A percentile compares a stretch with the other conserved stretches of the same genome.
phyloP scores from a whole-genome alignment of 2,797 vertebrate genomes.

The Cryptoblepharus egeriae region DNA sequence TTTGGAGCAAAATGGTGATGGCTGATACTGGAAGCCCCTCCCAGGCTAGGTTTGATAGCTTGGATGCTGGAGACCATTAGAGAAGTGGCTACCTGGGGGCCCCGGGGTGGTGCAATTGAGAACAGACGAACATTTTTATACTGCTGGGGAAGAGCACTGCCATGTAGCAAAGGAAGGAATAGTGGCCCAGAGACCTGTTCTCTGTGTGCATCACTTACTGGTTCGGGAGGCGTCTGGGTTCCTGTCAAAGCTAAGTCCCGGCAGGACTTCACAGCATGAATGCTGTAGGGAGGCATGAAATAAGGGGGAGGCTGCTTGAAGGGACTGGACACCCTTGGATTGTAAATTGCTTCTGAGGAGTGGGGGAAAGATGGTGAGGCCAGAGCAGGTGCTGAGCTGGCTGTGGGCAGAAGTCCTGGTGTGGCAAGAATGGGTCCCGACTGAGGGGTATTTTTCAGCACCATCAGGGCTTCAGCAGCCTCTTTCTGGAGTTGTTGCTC shows the following conservation, averaged over 20 bases:
- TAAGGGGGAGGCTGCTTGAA: not conserved
- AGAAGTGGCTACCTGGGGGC: not conserved
- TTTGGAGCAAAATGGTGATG: not conserved
- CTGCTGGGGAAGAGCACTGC: not conserved
- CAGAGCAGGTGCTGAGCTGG: not conserved
- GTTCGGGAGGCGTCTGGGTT: not conserved
- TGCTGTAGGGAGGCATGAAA: not conserved
- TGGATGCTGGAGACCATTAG: constrained; percentile 24
- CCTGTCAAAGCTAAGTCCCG: not conserved
- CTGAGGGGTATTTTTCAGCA: constrained; percentile 67
- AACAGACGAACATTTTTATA: constrained; percentile 5
- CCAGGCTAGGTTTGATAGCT: not conserved
- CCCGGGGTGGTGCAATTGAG: not conserved
- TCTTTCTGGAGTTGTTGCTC: constrained; percentile 68
- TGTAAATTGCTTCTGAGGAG: not conserved
- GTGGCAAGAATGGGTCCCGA: not conserved
- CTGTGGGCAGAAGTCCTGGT: not conserved
- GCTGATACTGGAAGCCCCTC: not conserved
- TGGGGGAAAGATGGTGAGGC: not conserved
- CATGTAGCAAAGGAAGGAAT: not conserved
- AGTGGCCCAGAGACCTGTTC: not conserved
- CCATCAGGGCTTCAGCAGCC: constrained; percentile 70
- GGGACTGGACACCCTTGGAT: not conserved
- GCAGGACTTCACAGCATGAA: not conserved
- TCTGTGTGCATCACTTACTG: not conserved